Base-by-base conservation (phyloP, 2,797 vertebrate species). In the Intellagama lesueurii region DNA sequence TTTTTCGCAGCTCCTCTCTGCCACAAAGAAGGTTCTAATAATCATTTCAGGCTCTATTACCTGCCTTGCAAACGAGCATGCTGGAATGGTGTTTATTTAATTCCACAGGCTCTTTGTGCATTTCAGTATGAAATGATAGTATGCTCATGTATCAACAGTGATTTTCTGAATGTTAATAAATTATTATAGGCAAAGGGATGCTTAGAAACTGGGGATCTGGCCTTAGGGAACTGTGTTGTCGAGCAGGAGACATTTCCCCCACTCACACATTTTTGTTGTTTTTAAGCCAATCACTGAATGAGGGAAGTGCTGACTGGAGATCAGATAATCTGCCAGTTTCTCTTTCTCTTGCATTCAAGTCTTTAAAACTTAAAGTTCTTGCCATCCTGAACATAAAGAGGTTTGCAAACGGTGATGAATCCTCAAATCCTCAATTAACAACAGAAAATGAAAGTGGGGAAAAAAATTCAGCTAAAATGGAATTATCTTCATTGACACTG, bases 51-150 rank as follows among this genome's bases (percentile, higher is more conserved):
- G 84, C 73, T 94, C 86, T 91, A 80, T 83, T 93, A 81, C 88
- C 87, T 93, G 68, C 78, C 93, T 94, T 91, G 90, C 86, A 92
- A 93, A 92, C 83, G 32, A 92, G 76, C 87, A 47, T 77, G 89
- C 83, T 87, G 44, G 90, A 94, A 83, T 0, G 2, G 60, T 89
- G 79, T 76, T 90, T 92, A 87, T 78, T 93, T 92, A 94, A 87
- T 92, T 95, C 81, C 92, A 14, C 3, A 81, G 77, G 4, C 40
- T 89, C 44, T 73, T 87, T 85, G 32, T 32, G 22, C 64, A 30
- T 60, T 83, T 92, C 60, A 5, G 49, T 84, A 68, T 85, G 92
- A 92, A 84, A 86, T 44, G 28, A 28, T 28, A 93, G 85, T 76
- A 28, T 16, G 26, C 49, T 69, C 30, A 87, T 84, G 73, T 87